These are phyloP conservation scores for Stictonetta naevosa DNA, from an alignment of 2,113 vertebrate genomes.

Conservation along the genomic window DNA sequence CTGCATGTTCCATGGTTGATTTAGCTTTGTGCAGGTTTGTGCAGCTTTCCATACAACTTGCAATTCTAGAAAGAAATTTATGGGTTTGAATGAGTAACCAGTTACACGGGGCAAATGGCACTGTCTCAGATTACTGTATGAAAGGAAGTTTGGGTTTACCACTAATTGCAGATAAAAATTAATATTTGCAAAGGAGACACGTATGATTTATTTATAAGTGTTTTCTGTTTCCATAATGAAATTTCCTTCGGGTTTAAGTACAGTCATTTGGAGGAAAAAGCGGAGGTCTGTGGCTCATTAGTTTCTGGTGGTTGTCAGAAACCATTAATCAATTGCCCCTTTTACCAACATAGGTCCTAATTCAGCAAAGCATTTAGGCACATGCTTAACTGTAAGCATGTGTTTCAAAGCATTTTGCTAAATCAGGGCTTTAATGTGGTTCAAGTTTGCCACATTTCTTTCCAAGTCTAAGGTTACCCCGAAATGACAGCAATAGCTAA, in stretches of 20 bases:
- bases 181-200: conserved; percentile 48
- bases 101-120: conserved; percentile 19
- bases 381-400: conserved; percentile 29
- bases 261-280: conserved; percentile 39
- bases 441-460: not conserved
- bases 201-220: conserved; percentile 61
- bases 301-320: conserved; percentile 70
- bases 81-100: not conserved
- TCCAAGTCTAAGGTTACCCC: not conserved
- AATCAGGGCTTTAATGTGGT: conserved; percentile 32
- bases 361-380: conserved; percentile 59
- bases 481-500: conserved; percentile 2
- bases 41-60: not conserved
- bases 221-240: conserved; percentile 69
- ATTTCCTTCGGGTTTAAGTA: conserved; percentile 47
- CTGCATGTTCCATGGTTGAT: not conserved
- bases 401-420: conserved; percentile 47
- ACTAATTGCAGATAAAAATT: conserved; percentile 67
- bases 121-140: conserved; percentile 1
- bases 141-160: conserved; percentile 67
- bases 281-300: conserved; percentile 59
- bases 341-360: conserved; percentile 40
- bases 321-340: conserved; percentile 61
- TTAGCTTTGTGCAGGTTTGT: not conserved
- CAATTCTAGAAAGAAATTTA: conserved; percentile 16